Evolutionary conservation across 2,113 vertebrate genomes (phyloP).

Genomic region (Phrynocephalus versicolor): DNA sequence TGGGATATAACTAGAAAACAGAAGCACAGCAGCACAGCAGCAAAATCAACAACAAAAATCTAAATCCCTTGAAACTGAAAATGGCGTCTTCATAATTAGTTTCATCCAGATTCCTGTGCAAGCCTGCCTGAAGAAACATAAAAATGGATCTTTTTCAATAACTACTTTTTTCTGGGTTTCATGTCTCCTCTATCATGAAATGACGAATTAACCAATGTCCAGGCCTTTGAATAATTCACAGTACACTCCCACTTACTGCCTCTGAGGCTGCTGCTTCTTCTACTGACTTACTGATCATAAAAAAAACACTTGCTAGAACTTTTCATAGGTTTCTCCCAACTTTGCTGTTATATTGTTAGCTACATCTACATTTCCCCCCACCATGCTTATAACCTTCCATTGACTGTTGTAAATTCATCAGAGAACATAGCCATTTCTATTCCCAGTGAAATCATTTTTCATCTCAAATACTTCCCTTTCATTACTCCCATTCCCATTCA

Average conservation of each 20-base stretch:
- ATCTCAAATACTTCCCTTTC: not conserved
- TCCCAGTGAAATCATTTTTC: not conserved
- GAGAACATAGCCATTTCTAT: accelerated
- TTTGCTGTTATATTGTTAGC: too few species aligned
- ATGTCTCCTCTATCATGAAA: slow-evolving; percentile 48
- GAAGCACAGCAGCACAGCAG: not conserved
- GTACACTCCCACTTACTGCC: slow-evolving; percentile 51
- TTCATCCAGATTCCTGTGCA: slow-evolving; percentile 15
- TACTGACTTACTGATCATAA: slow-evolving; percentile 37
- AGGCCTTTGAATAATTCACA: slow-evolving; percentile 59
- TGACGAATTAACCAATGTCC: slow-evolving; percentile 63
- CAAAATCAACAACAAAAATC: not conserved
- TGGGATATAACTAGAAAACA: not conserved
- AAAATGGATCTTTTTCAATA: slow-evolving; percentile 27
- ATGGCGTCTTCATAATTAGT: slow-evolving; percentile 2
- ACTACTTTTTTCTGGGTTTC: slow-evolving; percentile 47
- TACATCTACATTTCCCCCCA: not conserved
- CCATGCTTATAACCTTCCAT: not conserved
- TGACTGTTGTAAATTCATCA: not conserved
- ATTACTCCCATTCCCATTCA: not conserved
- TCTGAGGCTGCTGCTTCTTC: slow-evolving; percentile 36
- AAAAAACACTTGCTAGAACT: slow-evolving; percentile 38
- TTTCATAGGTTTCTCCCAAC: slow-evolving; percentile 27
- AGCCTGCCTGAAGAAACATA: slow-evolving; percentile 35
- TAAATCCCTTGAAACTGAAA: not conserved